phyloP scores from a whole-genome alignment of 2,888 invertebrate genomes.

The Cecidostiba fungosa region DNA sequence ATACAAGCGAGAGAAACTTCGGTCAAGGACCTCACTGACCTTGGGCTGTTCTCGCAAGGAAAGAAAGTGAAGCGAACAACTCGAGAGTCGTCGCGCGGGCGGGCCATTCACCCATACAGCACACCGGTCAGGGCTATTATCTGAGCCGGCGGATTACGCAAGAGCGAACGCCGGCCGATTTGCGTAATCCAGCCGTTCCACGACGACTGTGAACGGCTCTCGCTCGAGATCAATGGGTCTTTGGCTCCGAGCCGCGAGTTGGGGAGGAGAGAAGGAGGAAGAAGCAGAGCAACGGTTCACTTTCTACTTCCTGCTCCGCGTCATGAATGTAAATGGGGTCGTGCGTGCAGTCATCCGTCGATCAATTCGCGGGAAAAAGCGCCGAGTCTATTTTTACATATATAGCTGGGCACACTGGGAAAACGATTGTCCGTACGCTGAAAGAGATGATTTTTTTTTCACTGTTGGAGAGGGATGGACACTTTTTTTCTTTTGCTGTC shows the following conservation, averaged over 20 bases:
- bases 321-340: conserved; percentile 25
- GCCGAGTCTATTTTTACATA: not conserved
- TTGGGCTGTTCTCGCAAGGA: conserved; percentile 28
- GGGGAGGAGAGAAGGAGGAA: not conserved
- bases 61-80: conserved; percentile 38
- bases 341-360: not conserved
- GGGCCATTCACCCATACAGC: conserved; percentile 27
- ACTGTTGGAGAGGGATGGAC: not conserved
- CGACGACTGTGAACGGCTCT: not conserved
- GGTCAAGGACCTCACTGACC: conserved; percentile 51
- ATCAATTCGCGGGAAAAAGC: not conserved
- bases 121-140: conserved; percentile 25
- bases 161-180: conserved; percentile 35
- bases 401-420: not conserved
- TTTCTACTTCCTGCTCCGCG: conserved; percentile 39
- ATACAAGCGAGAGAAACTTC: not conserved
- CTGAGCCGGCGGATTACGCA: conserved; percentile 36
- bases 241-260: not conserved
- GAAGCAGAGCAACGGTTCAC: conserved; percentile 10
- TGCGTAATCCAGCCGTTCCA: conserved; percentile 43
- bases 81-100: not conserved
- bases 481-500: not conserved
- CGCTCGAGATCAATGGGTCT: conserved; percentile 37
- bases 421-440: not conserved
- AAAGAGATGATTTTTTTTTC: not conserved